A percentile compares a stretch with the other conserved stretches of the same genome.
Evolutionary conservation across 1,140 invertebrate species (phyloP).

Genomic region (Diuraphis noxia): DNA sequence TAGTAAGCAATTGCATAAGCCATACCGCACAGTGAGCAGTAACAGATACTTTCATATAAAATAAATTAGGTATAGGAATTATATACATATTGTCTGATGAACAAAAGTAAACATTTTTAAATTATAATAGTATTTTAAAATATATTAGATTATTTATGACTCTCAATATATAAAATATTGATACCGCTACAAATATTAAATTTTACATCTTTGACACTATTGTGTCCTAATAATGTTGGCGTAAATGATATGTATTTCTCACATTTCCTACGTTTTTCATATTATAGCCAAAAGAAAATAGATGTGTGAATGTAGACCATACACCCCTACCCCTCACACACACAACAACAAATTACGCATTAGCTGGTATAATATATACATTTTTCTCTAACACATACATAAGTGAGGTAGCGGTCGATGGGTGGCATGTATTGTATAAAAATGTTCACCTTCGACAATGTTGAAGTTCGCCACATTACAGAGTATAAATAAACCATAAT

Average conservation of each 20-base stretch:
- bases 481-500: conserved; percentile 1
- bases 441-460: background rate
- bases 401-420: background rate
- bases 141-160: background rate
- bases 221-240: background rate
- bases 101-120: background rate
- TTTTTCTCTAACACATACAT: background rate
- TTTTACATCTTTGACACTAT: background rate
- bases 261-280: too few species aligned
- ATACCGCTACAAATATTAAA: background rate
- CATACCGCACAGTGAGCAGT: background rate
- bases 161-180: background rate
- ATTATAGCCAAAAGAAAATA: background rate
- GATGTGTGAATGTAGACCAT: background rate
- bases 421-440: background rate
- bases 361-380: too few species aligned
- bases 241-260: too few species aligned
- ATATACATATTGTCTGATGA: too few species aligned
- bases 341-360: too few species aligned
- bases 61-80: too few species aligned
- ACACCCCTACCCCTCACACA: too few species aligned
- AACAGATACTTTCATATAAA: too few species aligned
- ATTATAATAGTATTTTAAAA: background rate
- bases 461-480: background rate
- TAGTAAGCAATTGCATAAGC: background rate